Conservation (phyloP, 2,888 invertebrate species). For the Sphecodes monilicornis region DNA sequence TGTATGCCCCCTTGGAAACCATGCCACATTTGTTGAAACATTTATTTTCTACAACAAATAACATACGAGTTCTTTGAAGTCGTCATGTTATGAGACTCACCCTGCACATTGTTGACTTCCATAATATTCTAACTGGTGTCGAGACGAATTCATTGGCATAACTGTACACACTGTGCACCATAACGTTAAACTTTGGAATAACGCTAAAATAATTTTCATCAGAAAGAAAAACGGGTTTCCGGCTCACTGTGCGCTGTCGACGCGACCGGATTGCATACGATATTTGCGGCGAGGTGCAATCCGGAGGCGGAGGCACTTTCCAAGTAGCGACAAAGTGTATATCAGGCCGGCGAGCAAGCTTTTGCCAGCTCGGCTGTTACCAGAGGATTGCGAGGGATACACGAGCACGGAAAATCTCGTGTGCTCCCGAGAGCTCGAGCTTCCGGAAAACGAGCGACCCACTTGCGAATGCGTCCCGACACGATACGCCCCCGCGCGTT, state of each 20-base stretch:
- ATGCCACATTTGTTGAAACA: too few species aligned
- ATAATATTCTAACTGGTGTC: too few species aligned
- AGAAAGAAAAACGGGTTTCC: not conserved
- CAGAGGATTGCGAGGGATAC: slow-evolving; percentile 4
- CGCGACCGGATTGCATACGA: slow-evolving; percentile 48
- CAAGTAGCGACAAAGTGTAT: slow-evolving; percentile 67
- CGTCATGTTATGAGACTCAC: too few species aligned
- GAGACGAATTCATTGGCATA: too few species aligned
- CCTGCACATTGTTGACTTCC: too few species aligned
- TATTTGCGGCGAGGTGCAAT: slow-evolving; percentile 64
- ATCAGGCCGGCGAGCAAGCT: slow-evolving; percentile 51
- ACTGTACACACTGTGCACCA: too few species aligned
- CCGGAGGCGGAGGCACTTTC: slow-evolving; percentile 68
- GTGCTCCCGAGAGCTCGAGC: not conserved
- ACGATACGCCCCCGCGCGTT: not conserved
- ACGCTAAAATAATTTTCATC: not conserved
- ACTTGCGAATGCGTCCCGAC: slow-evolving; percentile 21
- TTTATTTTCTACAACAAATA: too few species aligned
- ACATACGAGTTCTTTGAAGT: too few species aligned
- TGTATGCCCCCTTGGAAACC: too few species aligned
- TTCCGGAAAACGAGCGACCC: slow-evolving; percentile 21
- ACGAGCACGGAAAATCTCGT: slow-evolving; percentile 14
- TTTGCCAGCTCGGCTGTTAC: slow-evolving; percentile 40
- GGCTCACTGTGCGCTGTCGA: slow-evolving; percentile 5
- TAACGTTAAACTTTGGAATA: not conserved